Base-by-base conservation (phyloP, 2,888 invertebrate genomes). In the Meiosimyza platycephala region DNA sequence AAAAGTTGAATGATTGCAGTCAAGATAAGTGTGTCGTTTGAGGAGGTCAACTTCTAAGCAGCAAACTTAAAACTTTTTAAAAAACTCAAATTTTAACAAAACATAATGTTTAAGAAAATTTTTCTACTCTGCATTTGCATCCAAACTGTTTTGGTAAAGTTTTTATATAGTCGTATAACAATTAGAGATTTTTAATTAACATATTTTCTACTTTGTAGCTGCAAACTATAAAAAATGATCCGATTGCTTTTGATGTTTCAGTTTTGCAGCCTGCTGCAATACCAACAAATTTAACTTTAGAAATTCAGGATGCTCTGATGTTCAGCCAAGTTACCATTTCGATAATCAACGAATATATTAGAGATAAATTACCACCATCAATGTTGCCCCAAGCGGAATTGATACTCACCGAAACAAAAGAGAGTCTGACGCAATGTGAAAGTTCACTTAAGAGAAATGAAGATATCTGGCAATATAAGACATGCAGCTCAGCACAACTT, bases 381-480 rank as follows among this genome's bases (percentile, higher is more conserved):
- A 74, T 75, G 15, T 68, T n/a, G 7, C 12, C 66, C 7, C 75
- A 78, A 47, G 78, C 67, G 22, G 65, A 73, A 9, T 16, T 59
- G 48, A 71, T 79, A 59, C 71, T 76, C 28, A 51, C 57, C 13
- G 72, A 76, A 5, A 60, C 73, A 0, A 68, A 64, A 16, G 52
- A 70, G 3, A 72, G 72, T 28, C 47, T 78, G 0, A 47, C 48
- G 3, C 63, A n/a, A 52, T 79, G 79, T 64, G 76, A 75, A 13
- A 69, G 63, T 18, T 28, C 71, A 12, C 67, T 71, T 3, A 22
- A 72, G 9, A 60, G 69, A 28, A 50, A 63, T 9, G 71, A 51
- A 3, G 62, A 74, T 51, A 62, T 79, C 65, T 76, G 74, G 75
- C 70, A 76, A 51, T 78, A 78, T 54, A 76, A 75, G 64, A n/a